Evolutionary conservation across 2,113 vertebrate genomes (phyloP), one percentile per base, ranked within the genome.

Genomic region (Puffinus mauretanicus): DNA sequence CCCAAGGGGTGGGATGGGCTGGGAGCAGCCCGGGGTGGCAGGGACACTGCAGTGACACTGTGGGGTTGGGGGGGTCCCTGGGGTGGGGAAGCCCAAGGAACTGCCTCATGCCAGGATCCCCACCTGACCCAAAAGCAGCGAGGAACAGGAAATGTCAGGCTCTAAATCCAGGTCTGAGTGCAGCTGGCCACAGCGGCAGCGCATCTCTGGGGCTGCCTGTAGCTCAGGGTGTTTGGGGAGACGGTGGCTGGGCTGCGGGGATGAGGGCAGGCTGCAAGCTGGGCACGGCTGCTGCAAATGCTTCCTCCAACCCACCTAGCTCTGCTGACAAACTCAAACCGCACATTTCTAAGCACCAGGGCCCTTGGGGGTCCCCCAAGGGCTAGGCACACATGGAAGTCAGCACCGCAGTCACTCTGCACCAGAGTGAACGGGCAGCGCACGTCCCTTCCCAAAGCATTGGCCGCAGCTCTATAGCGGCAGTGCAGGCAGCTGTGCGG

Each of bases 401-500:
- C 42, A 40, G 49, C 6, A 0, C 54, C 30, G 47, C 55, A 46
- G 61, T 64, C 77, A 27, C n/a, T 64, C 77, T 7, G 32, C 66
- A 32, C 66, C 40, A 30, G 67, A 67, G 65, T n/a, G 38, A 67
- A 38, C 26, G 4, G 54, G 46, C 57, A 49, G 42, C 4, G 1
- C n/a, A 1, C 1, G 4, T 5, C 36, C 55, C 54, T 52, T 79
- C 42, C 78, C 24, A 15, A 13, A n/a, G 73, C 70, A 14, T 4
- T 2, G 4, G 11, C 46, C 29, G 1, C 0, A 4, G 54, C 36
- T 90, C 38, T 13, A 20, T 14, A 22, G 9, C 1, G 2, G 21
- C 64, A 49, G 13, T 1, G 4, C 10, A 18, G 46, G 51, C n/a
- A 36, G 36, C 54, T 2, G 4, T 11, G 40, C 0, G 1, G 36